Evolutionary conservation across 2,797 vertebrate genomes (phyloP).

Genomic region (Characodon lateralis): DNA sequence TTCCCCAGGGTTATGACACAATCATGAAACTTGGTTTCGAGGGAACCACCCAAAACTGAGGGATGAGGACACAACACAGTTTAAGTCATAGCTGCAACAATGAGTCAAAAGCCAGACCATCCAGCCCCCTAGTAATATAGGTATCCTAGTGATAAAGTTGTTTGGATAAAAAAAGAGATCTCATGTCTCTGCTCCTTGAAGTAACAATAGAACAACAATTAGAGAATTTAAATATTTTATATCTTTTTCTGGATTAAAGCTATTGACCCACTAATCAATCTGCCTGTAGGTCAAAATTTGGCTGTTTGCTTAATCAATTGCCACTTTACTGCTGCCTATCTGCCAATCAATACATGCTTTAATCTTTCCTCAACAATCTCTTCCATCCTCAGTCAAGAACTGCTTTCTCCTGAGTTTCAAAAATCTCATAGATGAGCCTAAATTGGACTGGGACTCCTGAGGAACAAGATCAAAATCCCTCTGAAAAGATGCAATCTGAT

Average conservation of each 20-base stretch:
- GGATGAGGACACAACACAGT: background rate
- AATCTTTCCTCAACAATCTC: conserved; percentile 52
- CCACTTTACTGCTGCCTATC: conserved; percentile 55
- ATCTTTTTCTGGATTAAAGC: conserved; percentile 54
- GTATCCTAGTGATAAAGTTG: too few species aligned
- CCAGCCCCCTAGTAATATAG: too few species aligned
- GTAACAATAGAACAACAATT: background rate
- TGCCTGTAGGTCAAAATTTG: conserved; percentile 64
- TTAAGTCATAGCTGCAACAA: too few species aligned
- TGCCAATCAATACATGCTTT: conserved; percentile 73
- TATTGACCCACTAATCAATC: conserved; percentile 62
- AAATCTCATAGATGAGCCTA: conserved; percentile 29
- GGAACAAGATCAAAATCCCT: conserved; percentile 46
- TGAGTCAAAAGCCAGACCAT: too few species aligned
- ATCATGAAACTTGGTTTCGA: too few species aligned
- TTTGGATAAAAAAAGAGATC: too few species aligned
- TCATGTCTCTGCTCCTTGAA: too few species aligned
- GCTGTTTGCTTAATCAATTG: conserved; percentile 73
- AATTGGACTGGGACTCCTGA: conserved; percentile 34
- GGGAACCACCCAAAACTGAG: background rate
- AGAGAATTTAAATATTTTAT: conserved; percentile 10
- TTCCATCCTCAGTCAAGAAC: conserved; percentile 20
- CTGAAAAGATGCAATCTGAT: conserved; percentile 1
- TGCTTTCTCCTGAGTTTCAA: conserved; percentile 22
- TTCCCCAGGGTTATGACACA: too few species aligned